Evolutionary conservation across 2,797 vertebrate species (phyloP).

Genomic region (Leuciscus waleckii): DNA sequence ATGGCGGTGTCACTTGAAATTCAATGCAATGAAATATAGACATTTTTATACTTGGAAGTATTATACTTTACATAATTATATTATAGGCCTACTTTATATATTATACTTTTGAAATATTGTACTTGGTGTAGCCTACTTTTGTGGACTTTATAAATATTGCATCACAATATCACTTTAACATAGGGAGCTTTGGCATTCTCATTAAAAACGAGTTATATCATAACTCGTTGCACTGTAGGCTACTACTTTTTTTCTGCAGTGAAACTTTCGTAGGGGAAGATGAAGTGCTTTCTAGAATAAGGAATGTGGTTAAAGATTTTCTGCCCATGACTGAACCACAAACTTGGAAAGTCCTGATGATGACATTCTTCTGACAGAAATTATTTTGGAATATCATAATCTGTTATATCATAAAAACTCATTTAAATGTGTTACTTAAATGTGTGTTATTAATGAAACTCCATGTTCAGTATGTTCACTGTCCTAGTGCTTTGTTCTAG

Average conservation of each 20-base stretch:
- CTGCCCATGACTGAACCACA: neutral
- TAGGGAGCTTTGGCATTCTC: neutral
- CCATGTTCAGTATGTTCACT: neutral
- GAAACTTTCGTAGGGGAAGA: neutral
- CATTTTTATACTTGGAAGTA: neutral
- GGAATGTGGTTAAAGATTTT: neutral
- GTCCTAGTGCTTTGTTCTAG: neutral
- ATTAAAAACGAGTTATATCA: neutral
- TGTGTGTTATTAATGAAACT: neutral
- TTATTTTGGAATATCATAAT: neutral
- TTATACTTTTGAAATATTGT: neutral
- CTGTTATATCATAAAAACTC: neutral
- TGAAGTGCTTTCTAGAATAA: neutral
- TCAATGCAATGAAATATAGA: neutral
- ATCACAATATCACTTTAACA: neutral
- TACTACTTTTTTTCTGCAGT: neutral
- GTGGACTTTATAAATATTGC: neutral
- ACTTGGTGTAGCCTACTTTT: neutral
- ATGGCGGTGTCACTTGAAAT: neutral
- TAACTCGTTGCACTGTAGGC: neutral
- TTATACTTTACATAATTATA: neutral
- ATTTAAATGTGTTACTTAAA: neutral
- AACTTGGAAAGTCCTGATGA: neutral
- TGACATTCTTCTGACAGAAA: neutral
- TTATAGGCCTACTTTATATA: neutral